Evolutionary conservation across 2,113 vertebrate genomes (phyloP).

Genomic region (Brienomyrus brachyistius): DNA sequence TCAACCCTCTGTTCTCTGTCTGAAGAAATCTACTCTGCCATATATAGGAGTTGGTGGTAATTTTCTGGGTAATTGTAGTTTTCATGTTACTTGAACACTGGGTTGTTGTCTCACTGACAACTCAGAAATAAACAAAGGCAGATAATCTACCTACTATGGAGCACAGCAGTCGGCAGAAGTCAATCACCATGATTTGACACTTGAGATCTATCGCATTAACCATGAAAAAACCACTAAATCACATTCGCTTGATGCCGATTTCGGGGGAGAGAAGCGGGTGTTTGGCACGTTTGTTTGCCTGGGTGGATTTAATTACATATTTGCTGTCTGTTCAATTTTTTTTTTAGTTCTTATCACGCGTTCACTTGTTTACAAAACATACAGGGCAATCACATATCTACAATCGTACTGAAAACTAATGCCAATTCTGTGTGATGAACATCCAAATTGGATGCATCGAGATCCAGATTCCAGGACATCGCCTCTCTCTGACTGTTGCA

Average conservation of each 20-base stretch:
- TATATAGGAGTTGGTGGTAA: not conserved
- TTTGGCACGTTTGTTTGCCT: not conserved
- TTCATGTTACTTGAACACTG: conserved; percentile 2
- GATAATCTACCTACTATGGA: conserved; percentile 11
- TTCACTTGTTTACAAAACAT: not conserved
- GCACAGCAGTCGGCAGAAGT: conserved; percentile 17
- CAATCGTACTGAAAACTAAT: not conserved
- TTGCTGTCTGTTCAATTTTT: not conserved
- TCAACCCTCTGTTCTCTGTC: not conserved
- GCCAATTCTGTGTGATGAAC: not conserved
- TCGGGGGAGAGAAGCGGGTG: conserved; percentile 25
- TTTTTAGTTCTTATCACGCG: not conserved
- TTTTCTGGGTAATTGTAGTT: conserved; percentile 7
- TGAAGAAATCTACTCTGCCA: not conserved
- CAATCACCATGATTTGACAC: conserved; percentile 43
- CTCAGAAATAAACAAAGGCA: conserved; percentile 7
- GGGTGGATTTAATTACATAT: not conserved
- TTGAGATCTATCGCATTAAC: conserved; percentile 51
- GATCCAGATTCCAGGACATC: conserved; percentile 7
- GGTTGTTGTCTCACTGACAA: not conserved
- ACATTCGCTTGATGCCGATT: conserved; percentile 39
- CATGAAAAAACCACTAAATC: conserved; percentile 35
- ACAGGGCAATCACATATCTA: conserved; percentile 2
- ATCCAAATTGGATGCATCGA: not conserved
- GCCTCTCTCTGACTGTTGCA: conserved; percentile 41